Base-by-base conservation (phyloP, 2,888 invertebrate genomes). In the Drosophila affinis region DNA sequence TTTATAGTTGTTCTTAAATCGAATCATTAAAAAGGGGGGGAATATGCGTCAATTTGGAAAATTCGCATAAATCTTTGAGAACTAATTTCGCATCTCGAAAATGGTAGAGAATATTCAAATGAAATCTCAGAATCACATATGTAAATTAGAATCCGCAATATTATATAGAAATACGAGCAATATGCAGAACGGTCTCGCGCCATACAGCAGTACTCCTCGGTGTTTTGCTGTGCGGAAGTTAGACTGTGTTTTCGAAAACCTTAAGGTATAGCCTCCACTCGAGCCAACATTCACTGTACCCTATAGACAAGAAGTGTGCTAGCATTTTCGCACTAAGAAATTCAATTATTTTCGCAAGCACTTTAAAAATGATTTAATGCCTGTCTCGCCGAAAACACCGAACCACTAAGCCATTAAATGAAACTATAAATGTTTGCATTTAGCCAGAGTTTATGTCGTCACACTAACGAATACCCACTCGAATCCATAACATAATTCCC, bases 281-380 rank as follows among this genome's bases (percentile, higher is more conserved):
- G 49, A 51, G 12, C 21, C 54, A 10, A 14, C 21, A n/a, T 12
- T 21, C n/a, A 47, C 63, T 51, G 74, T 70, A 7, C 9, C 2
- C 14, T 48, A 34, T 17, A 46, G 59, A 24, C 51, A 59, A 64
- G 57, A 65, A 63, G 49, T 77, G 73, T 80, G 47, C 52, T 18
- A 71, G 68, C 64, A 76, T 75, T 73, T 71, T 64, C 70, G 68
- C 67, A 67, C 54, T 56, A 77, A 71, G 79, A 83, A 86, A 87
- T 83, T 81, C 64, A 81, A 83, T 79, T 68, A 82, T 60, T 71
- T 39, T 39, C 72, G 64, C 74, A 55, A 69, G 74, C 74, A 86
- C 74, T 86, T 83, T 64, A 78, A 82, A 73, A 76, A 78, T 82
- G 75, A 88, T 88, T 88, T 82, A 86, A 86, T 79, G 76, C 53